Evolutionary conservation across 2,797 vertebrate species (phyloP), one percentile per base, ranked within the genome.

Genomic region (Allobates femoralis): DNA sequence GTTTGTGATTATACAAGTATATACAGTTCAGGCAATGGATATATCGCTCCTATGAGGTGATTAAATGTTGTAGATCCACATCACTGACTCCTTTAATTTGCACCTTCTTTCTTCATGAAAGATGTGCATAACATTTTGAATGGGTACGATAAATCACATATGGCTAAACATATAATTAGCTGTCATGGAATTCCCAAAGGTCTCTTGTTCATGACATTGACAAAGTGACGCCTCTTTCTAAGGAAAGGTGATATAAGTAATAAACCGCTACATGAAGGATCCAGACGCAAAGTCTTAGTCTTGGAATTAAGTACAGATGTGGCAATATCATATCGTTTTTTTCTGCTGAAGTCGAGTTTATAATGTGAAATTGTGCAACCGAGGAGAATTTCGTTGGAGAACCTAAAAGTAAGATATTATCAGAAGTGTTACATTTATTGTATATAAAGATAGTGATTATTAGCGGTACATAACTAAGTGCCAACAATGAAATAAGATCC

Each of bases 111-210:
- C 18, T 67, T 81, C 41, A 53, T 51, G 60, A 81, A 32, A 67
- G 64, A 66, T 64, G 37, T 50, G 58, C 62, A 80, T 64, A 80
- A 80, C 79, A 64, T 80, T 80, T 66, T 30, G 41, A 80, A 66
- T 66, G 79, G 26, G 16, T 18, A 26, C 46, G 21, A 81, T 81
- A 81, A 81, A 81, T 81, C 79, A 81, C 46, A 30, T 66, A 51
- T 23, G 28, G 41, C 50, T 67, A 67, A 46, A 67, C 62, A 81
- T 51, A 81, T 81, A 81, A 81, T 81, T 32, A 67, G 30, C 79
- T 81, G 79, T 81, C 79, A 81, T 81, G 19, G 1, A 66, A 67
- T 81, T 67, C 79, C 79, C 62, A 81, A 66, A 28, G n/a, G 62
- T 30, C 79, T 18, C 46, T 51, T 67, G 26, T 32, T 67, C 79